Base-by-base conservation (phyloP, 1,140 invertebrate species). In the Drosophila saltans region DNA sequence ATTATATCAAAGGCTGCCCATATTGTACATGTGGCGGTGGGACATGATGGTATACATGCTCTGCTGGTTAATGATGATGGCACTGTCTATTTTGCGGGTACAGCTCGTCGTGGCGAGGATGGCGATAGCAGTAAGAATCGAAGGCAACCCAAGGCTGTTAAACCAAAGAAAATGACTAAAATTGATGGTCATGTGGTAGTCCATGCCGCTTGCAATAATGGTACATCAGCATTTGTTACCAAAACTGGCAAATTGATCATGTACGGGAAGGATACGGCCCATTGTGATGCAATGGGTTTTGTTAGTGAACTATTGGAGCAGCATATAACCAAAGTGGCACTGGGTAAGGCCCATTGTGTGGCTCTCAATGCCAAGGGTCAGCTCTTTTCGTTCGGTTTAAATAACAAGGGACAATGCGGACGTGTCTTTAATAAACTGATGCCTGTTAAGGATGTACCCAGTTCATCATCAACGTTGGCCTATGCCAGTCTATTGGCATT, bases 361-460 rank as follows among this genome's bases (percentile, higher is more conserved):
- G 97, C 95, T 0, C 93, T 99, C 6, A 98, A 96, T 26, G 96
- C 95, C 77, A 97, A 97, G 91, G 98, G 98, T 0, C 95, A 97
- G 77, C 94, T 99, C 1, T 99, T 96, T 92, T 98, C 98, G 1
- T 99, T 99, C 93, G 98, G 98, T 1, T 97, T 99, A 63, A 99
- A 99, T 92, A 99, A 99, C 91, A 98, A 98, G 91, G 98, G 98
- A 8, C 98, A 99, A 90, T 99, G 98, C 94, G 98, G 98, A 36
- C 93, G 98, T 83, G 97, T 98, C 83, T 98, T 96, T 92, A 94
- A 95, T 11, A 94, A 95, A 79, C 57, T 89, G 68, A 95, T 95
- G 93, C 95, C 97, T 92, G 93, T 80, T 39, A 88, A 88, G 55
- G 85, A 88, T 76, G 80, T 80, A 48, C 94, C 79, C 58, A 72